Base-by-base conservation (phyloP, 2,797 vertebrate genomes). In the Meriones psammophilus region DNA sequence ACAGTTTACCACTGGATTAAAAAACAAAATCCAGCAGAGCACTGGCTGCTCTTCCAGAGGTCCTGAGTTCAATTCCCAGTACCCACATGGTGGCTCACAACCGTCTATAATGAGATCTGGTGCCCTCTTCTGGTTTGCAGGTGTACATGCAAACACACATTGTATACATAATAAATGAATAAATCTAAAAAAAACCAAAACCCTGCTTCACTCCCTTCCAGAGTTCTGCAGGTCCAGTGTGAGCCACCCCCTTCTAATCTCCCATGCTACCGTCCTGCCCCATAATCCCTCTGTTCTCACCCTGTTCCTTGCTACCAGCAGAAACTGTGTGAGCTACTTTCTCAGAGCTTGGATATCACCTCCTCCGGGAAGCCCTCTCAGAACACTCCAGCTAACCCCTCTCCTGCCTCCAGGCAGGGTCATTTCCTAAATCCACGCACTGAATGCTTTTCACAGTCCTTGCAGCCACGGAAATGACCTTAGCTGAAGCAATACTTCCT, bases 381-480 rank as follows among this genome's bases (percentile, higher is more conserved):
- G 64, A 94, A 36, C 60, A 89, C 13, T 30, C 46, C 24, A 42
- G 74, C 15, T 89, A 91, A 97, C 92, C 92, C 15, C 10, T 84
- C 13, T 39, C 73, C 54, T 56, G 83, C 77, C 71, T 73, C 84
- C 14, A 76, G n/a, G 50, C 78, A 94, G 71, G 74, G n/a, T 90
- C 5, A 10, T 39, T 74, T 91, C 50, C 79, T 50, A 88, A 60
- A 78, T 69, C 24, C 30, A 85, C 33, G 30, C 28, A 89, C 42
- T 30, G 74, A 80, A 71, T 80, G 66, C 20, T 84, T 87, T 71
- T 74, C 74, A 92, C 79, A 79, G 50, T 62, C 33, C 58, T 83
- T 36, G 14, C 8, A 76, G n/a, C 85, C 56, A 17, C 17, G 73
- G 73, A 84, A 73, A 73, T 80, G 2, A 92, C 58, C 88, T 76